Base-by-base conservation (phyloP, 2,888 invertebrate genomes). In the Lasioglossum lativentre region DNA sequence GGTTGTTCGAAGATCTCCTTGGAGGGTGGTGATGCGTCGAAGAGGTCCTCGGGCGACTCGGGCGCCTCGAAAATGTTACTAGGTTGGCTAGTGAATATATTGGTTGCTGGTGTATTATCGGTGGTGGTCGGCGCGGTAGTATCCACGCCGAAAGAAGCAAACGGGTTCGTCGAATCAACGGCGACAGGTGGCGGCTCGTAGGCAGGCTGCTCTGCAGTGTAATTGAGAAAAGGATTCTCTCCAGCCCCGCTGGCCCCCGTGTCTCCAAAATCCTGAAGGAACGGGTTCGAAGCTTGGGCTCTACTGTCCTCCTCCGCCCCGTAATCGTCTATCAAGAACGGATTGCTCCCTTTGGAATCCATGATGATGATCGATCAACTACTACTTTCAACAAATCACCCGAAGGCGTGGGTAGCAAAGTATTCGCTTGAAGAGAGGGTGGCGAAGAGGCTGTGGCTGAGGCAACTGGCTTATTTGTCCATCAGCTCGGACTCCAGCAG, bases 401-500 rank as follows among this genome's bases (percentile, higher is more conserved):
- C 12, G 40, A 12, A n/a, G 68, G 34, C 10, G 16, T 74, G 4
- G 38, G 74, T 47, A 56, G 73, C 30, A 30, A 45, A 76, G 63
- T 42, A 47, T 59, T 30, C 23, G n/a, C 34, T 12, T 12, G 38
- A n/a, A 68, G 68, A 23, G n/a, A 23, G 40, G 23, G 0, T 10
- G 23, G n/a, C 68, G 12, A 23, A 68, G 68, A 40, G 4, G 12
- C 40, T 23, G 23, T 4, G 4, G 68, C 52, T 52, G 23, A 10
- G 23, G 52, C 52, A 8, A n/a, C n/a, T n/a, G 12, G 12, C 68
- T 73, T 93, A 94, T 87, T 94, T 91, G 4, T 95, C 95, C 89
- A 96, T 96, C 91, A 98, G 96, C 94, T 98, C 98, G 75, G 97
- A 97, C 94, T 98, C 98, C 0, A 98, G 95, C 34, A 98, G 94